These are phyloP conservation scores for Microcebus ravelobensis DNA, from an alignment of 2,113 vertebrate species.

Conservation along the genomic window DNA sequence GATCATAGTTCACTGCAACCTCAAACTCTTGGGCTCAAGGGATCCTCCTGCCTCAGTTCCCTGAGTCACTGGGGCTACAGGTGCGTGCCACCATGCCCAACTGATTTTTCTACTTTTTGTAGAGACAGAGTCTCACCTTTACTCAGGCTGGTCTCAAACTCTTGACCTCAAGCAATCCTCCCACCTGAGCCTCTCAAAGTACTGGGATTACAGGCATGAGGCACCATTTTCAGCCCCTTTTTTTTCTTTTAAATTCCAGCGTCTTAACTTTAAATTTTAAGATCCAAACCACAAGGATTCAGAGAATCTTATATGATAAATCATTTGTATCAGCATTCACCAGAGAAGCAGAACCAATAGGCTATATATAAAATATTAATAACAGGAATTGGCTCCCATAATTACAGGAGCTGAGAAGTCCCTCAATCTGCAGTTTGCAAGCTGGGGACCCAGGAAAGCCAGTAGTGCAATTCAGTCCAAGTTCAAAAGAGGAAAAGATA, in stretches of 20 bases:
- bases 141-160: too few species aligned
- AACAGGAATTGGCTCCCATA: background rate
- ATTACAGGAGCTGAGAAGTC: background rate
- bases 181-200: too few species aligned
- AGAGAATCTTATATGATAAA: background rate
- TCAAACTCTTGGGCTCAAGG: background rate
- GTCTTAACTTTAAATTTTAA: conserved; percentile 34
- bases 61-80: too few species aligned
- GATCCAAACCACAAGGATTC: background rate
- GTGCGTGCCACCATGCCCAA: too few species aligned
- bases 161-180: too few species aligned
- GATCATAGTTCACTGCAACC: background rate
- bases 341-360: background rate
- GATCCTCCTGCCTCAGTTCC: background rate
- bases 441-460: background rate
- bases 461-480: background rate
- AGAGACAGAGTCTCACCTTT: too few species aligned
- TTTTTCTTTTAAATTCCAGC: background rate
- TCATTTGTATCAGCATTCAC: background rate
- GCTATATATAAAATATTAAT: background rate
- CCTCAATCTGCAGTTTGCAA: background rate
- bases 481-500: background rate
- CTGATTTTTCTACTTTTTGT: too few species aligned
- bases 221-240: background rate
- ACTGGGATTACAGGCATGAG: too few species aligned